phyloP scores from a whole-genome alignment of 2,797 vertebrate genomes.

The Poeciliopsis gracilis region DNA sequence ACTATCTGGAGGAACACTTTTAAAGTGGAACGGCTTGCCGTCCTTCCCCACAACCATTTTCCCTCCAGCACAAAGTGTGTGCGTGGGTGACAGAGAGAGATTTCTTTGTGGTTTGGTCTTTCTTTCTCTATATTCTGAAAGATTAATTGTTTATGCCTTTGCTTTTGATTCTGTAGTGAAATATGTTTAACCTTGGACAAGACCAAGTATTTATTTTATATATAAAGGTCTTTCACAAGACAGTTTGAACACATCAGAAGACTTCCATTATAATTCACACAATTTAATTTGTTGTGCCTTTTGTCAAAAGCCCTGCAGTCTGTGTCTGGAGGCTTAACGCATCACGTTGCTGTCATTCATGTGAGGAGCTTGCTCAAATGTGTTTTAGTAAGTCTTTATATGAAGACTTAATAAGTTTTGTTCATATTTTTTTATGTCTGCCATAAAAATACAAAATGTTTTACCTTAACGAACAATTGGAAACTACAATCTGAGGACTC shows the following conservation, averaged over 20 bases:
- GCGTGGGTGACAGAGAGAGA: constrained; percentile 12
- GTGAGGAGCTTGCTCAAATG: constrained; percentile 6
- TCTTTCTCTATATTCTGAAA: constrained; percentile 30
- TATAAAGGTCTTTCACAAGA: constrained; percentile 17
- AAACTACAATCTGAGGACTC: background rate
- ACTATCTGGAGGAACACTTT: constrained; percentile 68
- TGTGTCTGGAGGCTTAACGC: constrained; percentile 11
- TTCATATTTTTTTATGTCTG: background rate
- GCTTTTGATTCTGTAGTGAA: constrained; percentile 33
- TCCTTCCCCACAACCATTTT: constrained; percentile 37
- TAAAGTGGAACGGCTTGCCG: constrained; percentile 51
- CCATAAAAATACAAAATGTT: background rate
- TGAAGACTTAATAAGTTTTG: constrained; percentile 4
- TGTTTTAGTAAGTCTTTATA: constrained; percentile 22
- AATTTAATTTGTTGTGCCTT: constrained; percentile 10
- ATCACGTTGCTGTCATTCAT: constrained; percentile 16
- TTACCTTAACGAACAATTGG: background rate
- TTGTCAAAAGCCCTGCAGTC: constrained; percentile 6
- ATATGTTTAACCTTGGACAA: constrained; percentile 33
- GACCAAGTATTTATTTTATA: background rate
- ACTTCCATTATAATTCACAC: constrained; percentile 12
- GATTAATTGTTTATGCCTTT: constrained; percentile 35
- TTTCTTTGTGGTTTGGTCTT: constrained; percentile 21
- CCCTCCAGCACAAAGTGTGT: constrained; percentile 19
- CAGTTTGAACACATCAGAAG: constrained; percentile 5